A percentile compares a stretch with the other conserved stretches of the same genome.
These are phyloP conservation scores for Takifugu rubripes DNA, from an alignment of 2,797 vertebrate genomes.

Conservation along the genomic window DNA sequence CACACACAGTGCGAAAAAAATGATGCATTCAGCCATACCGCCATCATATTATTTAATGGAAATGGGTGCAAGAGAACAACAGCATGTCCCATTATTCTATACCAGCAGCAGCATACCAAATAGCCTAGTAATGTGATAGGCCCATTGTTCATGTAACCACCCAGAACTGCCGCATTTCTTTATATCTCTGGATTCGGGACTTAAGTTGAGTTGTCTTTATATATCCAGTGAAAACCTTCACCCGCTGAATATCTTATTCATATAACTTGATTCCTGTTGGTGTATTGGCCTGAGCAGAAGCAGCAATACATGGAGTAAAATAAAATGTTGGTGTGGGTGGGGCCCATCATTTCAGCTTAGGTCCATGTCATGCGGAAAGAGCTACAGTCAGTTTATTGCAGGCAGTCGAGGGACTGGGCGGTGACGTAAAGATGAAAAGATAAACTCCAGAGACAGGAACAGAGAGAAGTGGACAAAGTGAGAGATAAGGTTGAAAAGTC, in stretches of 20 bases:
- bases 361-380: slow-evolving; percentile 9
- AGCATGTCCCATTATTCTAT: slow-evolving; percentile 45
- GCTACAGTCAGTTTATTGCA: slow-evolving; percentile 41
- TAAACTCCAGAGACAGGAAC: slow-evolving; percentile 64
- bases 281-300: slow-evolving; percentile 21
- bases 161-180: slow-evolving; percentile 45
- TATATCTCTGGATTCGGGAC: slow-evolving; percentile 5
- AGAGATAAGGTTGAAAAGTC: slow-evolving; percentile 34
- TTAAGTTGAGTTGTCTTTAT: no score
- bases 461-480: slow-evolving; percentile 44
- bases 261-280: slow-evolving; percentile 27
- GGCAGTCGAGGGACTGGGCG: slow-evolving; percentile 37
- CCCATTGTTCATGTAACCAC: slow-evolving; percentile 52
- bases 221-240: slow-evolving; percentile 2
- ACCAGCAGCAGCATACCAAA: slow-evolving; percentile 31
- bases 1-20: slow-evolving; percentile 30
- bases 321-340: slow-evolving; percentile 36
- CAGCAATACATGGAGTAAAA: slow-evolving; percentile 8
- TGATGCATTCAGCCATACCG: slow-evolving; percentile 47
- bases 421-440: slow-evolving; percentile 69
- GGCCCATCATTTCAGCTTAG: slow-evolving; percentile 32
- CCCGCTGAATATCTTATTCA: slow-evolving; percentile 37
- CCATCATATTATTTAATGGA: slow-evolving; percentile 43
- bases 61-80: slow-evolving; percentile 34
- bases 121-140: slow-evolving; percentile 43